phyloP scores from a whole-genome alignment of 1,140 invertebrate species.

The Macrobrachium nipponense region DNA sequence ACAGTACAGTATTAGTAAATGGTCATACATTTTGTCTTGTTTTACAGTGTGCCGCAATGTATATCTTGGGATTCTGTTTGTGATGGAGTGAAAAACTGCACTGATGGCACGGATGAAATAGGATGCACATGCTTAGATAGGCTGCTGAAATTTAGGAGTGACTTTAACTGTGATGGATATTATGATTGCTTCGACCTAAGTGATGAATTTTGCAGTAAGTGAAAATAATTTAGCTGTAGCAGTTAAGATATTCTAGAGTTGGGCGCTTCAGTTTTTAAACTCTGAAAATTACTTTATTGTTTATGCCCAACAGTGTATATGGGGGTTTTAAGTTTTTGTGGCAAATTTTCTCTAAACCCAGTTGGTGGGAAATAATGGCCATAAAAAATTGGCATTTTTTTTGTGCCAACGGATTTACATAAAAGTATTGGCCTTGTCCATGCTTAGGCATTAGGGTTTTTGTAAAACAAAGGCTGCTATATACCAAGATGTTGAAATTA shows the following conservation, averaged over 20 bases:
- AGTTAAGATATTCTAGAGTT: too few relatives aligned
- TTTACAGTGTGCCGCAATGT: constrained; percentile 14
- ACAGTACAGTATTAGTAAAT: too few relatives aligned
- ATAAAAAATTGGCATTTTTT: too few relatives aligned
- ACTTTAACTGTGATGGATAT: constrained; percentile 36
- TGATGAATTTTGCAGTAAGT: constrained; percentile 44
- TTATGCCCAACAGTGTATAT: too few relatives aligned
- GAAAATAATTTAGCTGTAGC: not conserved
- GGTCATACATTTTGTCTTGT: not conserved
- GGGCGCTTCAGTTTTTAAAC: too few relatives aligned
- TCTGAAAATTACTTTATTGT: too few relatives aligned
- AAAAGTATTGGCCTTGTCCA: too few relatives aligned
- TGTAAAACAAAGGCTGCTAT: not conserved
- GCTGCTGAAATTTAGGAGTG: not conserved
- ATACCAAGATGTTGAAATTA: not conserved
- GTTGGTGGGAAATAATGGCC: too few relatives aligned
- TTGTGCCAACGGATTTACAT: too few relatives aligned
- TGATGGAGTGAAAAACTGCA: constrained; percentile 17
- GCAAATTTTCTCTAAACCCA: too few relatives aligned
- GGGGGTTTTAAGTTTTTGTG: too few relatives aligned
- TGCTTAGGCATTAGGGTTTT: not conserved
- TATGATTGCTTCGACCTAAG: constrained; percentile 40
- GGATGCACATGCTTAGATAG: constrained; percentile 25
- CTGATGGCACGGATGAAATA: constrained; percentile 29
- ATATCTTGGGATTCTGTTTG: constrained; percentile 17